Base-by-base conservation (phyloP, 2,888 invertebrate genomes). In the Notocelia uddmanniana region DNA sequence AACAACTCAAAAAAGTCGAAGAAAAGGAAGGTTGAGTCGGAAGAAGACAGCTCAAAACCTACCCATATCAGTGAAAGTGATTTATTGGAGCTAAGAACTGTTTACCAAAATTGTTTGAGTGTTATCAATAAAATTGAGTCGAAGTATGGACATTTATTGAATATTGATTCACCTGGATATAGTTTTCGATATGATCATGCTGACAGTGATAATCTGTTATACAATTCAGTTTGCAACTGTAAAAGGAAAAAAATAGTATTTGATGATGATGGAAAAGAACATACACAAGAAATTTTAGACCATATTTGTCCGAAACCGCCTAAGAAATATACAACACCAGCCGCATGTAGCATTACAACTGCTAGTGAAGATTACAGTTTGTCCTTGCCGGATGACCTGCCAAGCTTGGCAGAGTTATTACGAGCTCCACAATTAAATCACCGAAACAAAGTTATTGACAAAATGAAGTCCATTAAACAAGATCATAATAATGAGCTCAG, bases 141-240 rank as follows among this genome's bases (percentile, higher is more conserved):
- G 0, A 93, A 92, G 75, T 93, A 93, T 81, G 90, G 93, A 0
- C 89, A 91, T 81, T 85, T 92, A 76, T 76, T 93, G 26, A 76
- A 87, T 50, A 74, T 87, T 2, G 74, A 81, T 45, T 78, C 79
- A 58, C 57, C 73, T 34, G 72, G 72, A 2, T 50, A 64, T 9
- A 73, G 73, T 54, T 34, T 21, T 15, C 74, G 74, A 37, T 5
- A 54, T 15, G 52, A 15, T n/a, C 75, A 50, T 73, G 58, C 55
- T 11, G 73, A 78, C 5, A n/a, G n/a, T 23, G 73, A 52, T 21
- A 62, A 69, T 13, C 31, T 52, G 19, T 15, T 5, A 48, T 34
- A 64, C 54, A 78, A 81, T 34, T 70, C 75, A 10, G 79, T 82
- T 68, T 93, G 92, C 75, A 76, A 77, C 2, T 92, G 92, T 77